A percentile compares a stretch with the other conserved stretches of the same genome.
Evolutionary conservation across 1,140 invertebrate genomes (phyloP).

Genomic region (Aphaenogaster rudis): DNA sequence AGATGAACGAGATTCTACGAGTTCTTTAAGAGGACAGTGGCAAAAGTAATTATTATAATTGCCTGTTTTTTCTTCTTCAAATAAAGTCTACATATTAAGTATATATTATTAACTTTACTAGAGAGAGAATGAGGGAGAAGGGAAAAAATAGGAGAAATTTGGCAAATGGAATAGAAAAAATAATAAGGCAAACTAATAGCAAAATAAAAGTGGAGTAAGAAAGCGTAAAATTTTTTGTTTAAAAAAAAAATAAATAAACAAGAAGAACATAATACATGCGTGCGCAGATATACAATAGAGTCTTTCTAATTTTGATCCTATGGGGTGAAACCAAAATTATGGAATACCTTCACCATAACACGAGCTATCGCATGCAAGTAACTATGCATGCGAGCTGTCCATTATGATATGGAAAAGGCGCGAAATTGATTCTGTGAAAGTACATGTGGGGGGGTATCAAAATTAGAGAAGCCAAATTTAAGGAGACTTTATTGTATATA

Average conservation of each 20-base stretch:
- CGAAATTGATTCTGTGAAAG: too few relatives aligned
- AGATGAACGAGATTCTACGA: constrained; percentile 84
- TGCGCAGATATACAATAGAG: neutral
- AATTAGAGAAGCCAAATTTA: too few relatives aligned
- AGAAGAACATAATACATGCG: neutral
- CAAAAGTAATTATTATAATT: constrained; percentile 77
- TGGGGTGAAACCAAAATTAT: too few relatives aligned
- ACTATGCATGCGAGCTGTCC: too few relatives aligned
- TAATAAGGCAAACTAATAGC: neutral
- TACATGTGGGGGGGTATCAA: too few relatives aligned
- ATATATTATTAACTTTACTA: neutral
- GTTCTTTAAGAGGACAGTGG: constrained; percentile 79
- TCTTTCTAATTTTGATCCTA: too few relatives aligned
- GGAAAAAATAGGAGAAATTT: neutral
- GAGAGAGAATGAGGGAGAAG: neutral
- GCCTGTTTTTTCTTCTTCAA: neutral
- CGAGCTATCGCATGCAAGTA: too few relatives aligned
- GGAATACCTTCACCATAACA: too few relatives aligned
- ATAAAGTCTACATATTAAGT: neutral
- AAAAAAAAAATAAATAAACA: neutral
- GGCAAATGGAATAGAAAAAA: neutral
- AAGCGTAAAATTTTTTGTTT: neutral
- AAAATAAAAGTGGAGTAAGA: neutral
- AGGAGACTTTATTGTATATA: too few relatives aligned
- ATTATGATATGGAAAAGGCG: too few relatives aligned